Evolutionary conservation across 2,113 vertebrate species (phyloP), one percentile per base, ranked within the genome.

Genomic region (Scartelaos histophorus): DNA sequence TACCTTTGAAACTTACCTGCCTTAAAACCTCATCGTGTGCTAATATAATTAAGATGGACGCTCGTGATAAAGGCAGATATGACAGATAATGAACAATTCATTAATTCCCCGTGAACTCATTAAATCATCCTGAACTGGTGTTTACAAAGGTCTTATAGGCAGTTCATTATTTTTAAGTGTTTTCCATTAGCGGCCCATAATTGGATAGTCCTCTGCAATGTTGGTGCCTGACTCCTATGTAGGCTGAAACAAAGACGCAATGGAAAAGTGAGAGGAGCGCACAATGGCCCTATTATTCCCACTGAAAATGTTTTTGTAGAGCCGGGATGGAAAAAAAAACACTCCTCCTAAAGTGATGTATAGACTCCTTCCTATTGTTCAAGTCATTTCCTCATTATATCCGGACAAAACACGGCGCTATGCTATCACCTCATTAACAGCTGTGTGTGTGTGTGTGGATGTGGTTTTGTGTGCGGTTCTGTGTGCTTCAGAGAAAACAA

Each of bases 81-180:
- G 69, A 79, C 70, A 70, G 66, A 83, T 75, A 47, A 80, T 67
- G 45, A 78, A 79, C 57, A 75, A 67, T 82, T 80, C 69, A 85
- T 90, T 72, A 85, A 75, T 83, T 74, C 71, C 70, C 53, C 65
- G 67, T 79, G 60, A 88, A 86, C 80, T 81, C 79, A 87, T 85
- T 83, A 87, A 80, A 80, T 85, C 79, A 74, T 76, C 53, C 21
- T 81, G 73, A 83, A 83, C 77, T 80, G 73, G 7, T 82, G 79
- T 88, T 87, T 84, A 85, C 57, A 1, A 61, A 77, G 79, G 70
- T 79, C 71, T 72, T 78, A 73, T 79, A 80, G 75, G 80, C 79
- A 68, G 78, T 84, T 87, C 85, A 83, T 90, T 85, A 84, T 85
- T 87, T 64, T 82, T 83, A 87, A 86, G 76, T 82, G 79, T 80